Percentiles rank a stretch among this genome's conserved stretches.
Conservation (phyloP, 2,797 vertebrate genomes). For the Acrossocheilus wenchowensis region DNA sequence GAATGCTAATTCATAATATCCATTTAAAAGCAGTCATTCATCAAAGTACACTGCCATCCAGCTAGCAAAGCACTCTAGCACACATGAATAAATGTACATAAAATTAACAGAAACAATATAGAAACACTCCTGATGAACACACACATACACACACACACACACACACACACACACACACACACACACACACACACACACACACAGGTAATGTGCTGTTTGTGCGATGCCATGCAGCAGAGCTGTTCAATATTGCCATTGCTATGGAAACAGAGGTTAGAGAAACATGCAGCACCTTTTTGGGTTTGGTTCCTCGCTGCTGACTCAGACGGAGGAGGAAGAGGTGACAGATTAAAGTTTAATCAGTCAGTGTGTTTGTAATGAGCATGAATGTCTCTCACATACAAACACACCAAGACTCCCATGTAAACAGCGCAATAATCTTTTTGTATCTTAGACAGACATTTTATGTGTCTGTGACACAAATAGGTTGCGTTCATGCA, state of each 20-base stretch:
- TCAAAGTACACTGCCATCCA: slow-evolving; percentile 28
- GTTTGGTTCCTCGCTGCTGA: slow-evolving; percentile 94
- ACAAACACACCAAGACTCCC: slow-evolving; percentile 16
- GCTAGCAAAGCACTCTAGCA: slow-evolving; percentile 24
- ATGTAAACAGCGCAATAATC: background rate
- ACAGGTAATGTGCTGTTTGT: slow-evolving; percentile 38
- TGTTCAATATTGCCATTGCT: slow-evolving; percentile 67
- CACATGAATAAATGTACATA: slow-evolving; percentile 39
- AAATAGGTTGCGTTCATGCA: slow-evolving; percentile 5
- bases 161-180: slow-evolving; percentile 45
- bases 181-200: slow-evolving; percentile 43
- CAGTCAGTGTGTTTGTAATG: slow-evolving; percentile 62
- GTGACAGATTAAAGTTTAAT: slow-evolving; percentile 76
- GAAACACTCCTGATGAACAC: background rate
- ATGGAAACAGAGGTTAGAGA: slow-evolving; percentile 73
- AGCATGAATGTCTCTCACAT: slow-evolving; percentile 38
- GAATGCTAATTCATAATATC: slow-evolving; percentile 44
- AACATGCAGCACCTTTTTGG: slow-evolving; percentile 96
- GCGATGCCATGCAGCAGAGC: slow-evolving; percentile 74
- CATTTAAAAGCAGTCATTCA: slow-evolving; percentile 35
- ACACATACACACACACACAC: slow-evolving; percentile 46
- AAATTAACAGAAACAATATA: slow-evolving; percentile 32
- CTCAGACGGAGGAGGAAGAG: slow-evolving; percentile 66
- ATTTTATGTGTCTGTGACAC: background rate
- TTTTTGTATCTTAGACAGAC: background rate